These are phyloP conservation scores for Coptotermes formosanus DNA, from an alignment of 1,140 invertebrate species.

Conservation along the genomic window DNA sequence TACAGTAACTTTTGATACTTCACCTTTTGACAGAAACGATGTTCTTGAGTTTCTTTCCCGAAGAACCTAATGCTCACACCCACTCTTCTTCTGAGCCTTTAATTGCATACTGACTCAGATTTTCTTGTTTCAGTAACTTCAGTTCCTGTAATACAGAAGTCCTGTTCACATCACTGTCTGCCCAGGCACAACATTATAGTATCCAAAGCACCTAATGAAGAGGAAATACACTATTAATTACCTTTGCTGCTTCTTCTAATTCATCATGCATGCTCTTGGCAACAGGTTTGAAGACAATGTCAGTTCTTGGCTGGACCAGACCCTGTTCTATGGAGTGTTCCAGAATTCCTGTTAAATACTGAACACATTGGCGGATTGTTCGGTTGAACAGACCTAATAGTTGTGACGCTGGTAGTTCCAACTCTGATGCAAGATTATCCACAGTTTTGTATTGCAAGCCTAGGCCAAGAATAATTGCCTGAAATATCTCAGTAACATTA, in stretches of 20 bases:
- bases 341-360: slow-evolving; percentile 54
- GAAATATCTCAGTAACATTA: slow-evolving; percentile 29
- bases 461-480: slow-evolving; percentile 86
- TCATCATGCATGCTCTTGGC: slow-evolving; percentile 26
- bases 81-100: slow-evolving; percentile 81
- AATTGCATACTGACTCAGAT: slow-evolving; percentile 80
- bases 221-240: neutral
- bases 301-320: slow-evolving; percentile 57
- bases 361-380: slow-evolving; percentile 68
- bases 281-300: slow-evolving; percentile 44
- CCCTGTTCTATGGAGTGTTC: slow-evolving; percentile 69
- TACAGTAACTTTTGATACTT: neutral
- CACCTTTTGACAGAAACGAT: slow-evolving; percentile 47
- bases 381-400: slow-evolving; percentile 88
- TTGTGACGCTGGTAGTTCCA: slow-evolving; percentile 83
- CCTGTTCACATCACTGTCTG: neutral
- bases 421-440: slow-evolving; percentile 75
- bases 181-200: neutral
- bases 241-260: slow-evolving; percentile 31
- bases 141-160: slow-evolving; percentile 53
- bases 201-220: neutral
- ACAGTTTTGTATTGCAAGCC: slow-evolving; percentile 93
- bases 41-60: slow-evolving; percentile 43
- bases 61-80: slow-evolving; percentile 58
- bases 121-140: slow-evolving; percentile 68